Evolutionary conservation across 2,113 vertebrate species (phyloP), one percentile per base, ranked within the genome.

Genomic region (Macrotis lagotis): DNA sequence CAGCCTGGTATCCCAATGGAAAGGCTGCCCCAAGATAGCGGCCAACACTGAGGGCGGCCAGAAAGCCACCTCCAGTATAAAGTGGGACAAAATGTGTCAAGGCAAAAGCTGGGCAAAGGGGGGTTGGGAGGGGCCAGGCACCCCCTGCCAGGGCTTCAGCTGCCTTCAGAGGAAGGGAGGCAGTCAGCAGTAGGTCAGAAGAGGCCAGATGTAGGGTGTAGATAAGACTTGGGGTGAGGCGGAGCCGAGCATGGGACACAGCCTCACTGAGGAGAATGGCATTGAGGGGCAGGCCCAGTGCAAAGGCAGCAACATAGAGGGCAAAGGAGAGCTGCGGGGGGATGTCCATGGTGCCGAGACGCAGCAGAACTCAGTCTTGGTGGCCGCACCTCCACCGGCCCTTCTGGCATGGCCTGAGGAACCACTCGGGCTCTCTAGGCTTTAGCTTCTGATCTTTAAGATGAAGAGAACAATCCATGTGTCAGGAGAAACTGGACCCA

Each of bases 11-110:
- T 52, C 96, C 97, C 48, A 98, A 66, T 14, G 97, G 97, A 59
- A 97, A 98, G 90, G 97, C 97, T 0, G 97, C 97, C 0, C 97
- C 97, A 31, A 97, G 93, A 96, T 97, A 98, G 59, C 97, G 97
- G 52, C 97, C 97, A 0, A 6, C 97, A 0, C 97, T 98, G 92
- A 97, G 95, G 44, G 97, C 97, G 0, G 97, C 96, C 95, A 98
- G 92, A 93, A 98, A 96, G 59, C 59, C 74, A 0, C 96, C 97
- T 0, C 96, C 90, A 0, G 97, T 95, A 0, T 97, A 97, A 55
- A 98, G 97, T 0, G 97, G 97, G 0, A 93, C 91, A 0, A 98
- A 97, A 91, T 98, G 97, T 89, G 6, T 90, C 83, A 98, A 16
- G 16, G 95, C 94, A 1, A 98, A 96, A 90, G 50, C 51, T 0